Evolutionary conservation across 2,113 vertebrate genomes (phyloP), one percentile per base, ranked within the genome.

Genomic region (Elgaria multicarinata): DNA sequence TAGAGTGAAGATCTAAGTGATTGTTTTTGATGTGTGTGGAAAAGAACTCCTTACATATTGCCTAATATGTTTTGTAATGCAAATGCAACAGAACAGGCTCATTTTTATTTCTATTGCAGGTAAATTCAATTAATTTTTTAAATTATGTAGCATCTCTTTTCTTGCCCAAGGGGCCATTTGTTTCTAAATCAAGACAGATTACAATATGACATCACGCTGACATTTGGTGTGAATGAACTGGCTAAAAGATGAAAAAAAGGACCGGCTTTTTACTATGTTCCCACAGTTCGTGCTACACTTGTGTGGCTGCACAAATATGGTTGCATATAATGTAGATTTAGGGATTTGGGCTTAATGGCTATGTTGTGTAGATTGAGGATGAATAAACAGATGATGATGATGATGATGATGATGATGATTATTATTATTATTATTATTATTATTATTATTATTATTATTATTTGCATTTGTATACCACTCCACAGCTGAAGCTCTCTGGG

Each of bases 211-310:
- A 95, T 93, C 71, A 88, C 95, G 53, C 89, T 97, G 97, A 96
- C 96, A 97, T 97, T 97, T 97, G 93, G 89, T 94, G 89, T 88
- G 95, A 97, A 96, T 96, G 96, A 96, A 97, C 97, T 95, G 96
- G 94, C 89, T 92, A 91, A 96, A 95, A 96, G 96, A 95, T 44
- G 31, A 66, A 22, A 36, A 91, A 91, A 96, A 96, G 90, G 64
- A 5, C 74, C 64, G 87, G 93, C 84, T 89, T 91, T 91, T 28
- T 64, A 87, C n/a, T 1, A 24, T 92, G 94, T 77, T 9, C 13
- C 66, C 44, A 89, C 92, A 90, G 93, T 90, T 4, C 85, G 87
- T 90, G 92, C 83, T 81, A 0, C 24, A 53, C 3, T 82, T 92
- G 83, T 9, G 5, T 28, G 50, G 31, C 31, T 13, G 8, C n/a